These are phyloP conservation scores for Apostichopus leukothele DNA, from an alignment of 53 echinoderm and acorn worm species.

Conservation along the genomic window DNA sequence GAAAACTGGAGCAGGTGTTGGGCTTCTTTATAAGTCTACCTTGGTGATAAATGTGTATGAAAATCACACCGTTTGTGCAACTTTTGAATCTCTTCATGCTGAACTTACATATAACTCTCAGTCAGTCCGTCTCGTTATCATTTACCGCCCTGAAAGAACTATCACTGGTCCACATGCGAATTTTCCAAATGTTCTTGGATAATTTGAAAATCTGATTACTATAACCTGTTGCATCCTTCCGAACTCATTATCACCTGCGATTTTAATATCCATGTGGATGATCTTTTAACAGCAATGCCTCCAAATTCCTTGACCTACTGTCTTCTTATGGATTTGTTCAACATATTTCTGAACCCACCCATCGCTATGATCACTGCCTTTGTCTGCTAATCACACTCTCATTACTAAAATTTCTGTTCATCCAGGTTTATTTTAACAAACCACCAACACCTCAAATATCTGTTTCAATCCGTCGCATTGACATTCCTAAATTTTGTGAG, in stretches of 20 bases:
- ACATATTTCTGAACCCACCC: constrained; percentile 22
- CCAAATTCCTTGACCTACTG: background rate
- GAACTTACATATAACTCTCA: constrained; percentile 18
- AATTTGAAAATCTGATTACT: constrained; percentile 1
- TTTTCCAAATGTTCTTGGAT: background rate
- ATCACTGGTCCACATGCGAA: constrained; percentile 8
- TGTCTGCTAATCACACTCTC: background rate
- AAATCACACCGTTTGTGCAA: background rate
- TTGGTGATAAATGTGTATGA: background rate
- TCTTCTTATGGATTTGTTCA: background rate
- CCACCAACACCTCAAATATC: constrained; percentile 4
- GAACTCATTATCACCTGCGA: constrained; percentile 20
- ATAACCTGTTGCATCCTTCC: background rate
- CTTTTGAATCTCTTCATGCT: constrained; percentile 29
- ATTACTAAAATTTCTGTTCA: no score
- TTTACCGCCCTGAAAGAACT: constrained; percentile 8
- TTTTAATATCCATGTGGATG: constrained; percentile 40
- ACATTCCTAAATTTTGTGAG: constrained; percentile 6
- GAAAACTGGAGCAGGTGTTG: constrained; percentile 35
- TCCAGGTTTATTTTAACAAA: constrained; percentile 26
- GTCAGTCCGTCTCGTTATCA: constrained; percentile 14
- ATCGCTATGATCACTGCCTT: background rate
- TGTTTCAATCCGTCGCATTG: constrained; percentile 15
- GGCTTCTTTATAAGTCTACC: constrained; percentile 16
- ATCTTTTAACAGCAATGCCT: background rate